Evolutionary conservation across 1,140 invertebrate genomes (phyloP), one percentile per base, ranked within the genome.

Genomic region (Bombyx mandarina): DNA sequence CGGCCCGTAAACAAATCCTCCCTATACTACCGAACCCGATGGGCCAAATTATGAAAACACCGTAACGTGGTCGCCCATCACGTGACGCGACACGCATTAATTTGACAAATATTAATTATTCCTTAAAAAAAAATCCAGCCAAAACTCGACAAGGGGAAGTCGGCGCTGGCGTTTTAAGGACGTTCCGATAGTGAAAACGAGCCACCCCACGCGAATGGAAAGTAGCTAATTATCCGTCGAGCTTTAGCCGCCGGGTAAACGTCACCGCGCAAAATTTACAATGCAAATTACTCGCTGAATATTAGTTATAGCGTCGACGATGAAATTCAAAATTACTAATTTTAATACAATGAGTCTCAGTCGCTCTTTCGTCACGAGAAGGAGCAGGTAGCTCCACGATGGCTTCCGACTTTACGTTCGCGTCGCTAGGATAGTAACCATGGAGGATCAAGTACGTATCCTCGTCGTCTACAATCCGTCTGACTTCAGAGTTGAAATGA

Each of bases 241-340:
- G 84, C 84, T 85, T 87, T 79, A 78, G 61, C 71, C 66, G 70
- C 66, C 69, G 67, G 65, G 73, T 73, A 75, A 78, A 81, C 80
- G 82, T 80, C 77, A 82, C 71, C 73, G 67, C 77, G 75, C 71
- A 62, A 80, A 35, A 87, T 87, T 85, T 87, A 83, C 84, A 87
- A 80, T 87, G 82, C 84, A 87, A 87, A 87, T 87, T 71, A 77
- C 71, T 75, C 60, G 75, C 75, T 77, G 80, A 82, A 84, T 87
- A 87, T 76, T 82, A 81, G 45, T 43, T 45, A 82, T 69, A 82
- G 76, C 79, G 80, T 83, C 78, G 74, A 69, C 71, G 72, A 66
- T 78, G 77, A 81, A 83, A 77, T 82, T 86, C 79, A 85, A 86
- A 85, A 86, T 86, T 82, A 85, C 62, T 82, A 77, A 86, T 83